A percentile compares a stretch with the other conserved stretches of the same genome.
Conservation (phyloP, 2,888 invertebrate genomes). For the Tanaodytes sp. region DNA sequence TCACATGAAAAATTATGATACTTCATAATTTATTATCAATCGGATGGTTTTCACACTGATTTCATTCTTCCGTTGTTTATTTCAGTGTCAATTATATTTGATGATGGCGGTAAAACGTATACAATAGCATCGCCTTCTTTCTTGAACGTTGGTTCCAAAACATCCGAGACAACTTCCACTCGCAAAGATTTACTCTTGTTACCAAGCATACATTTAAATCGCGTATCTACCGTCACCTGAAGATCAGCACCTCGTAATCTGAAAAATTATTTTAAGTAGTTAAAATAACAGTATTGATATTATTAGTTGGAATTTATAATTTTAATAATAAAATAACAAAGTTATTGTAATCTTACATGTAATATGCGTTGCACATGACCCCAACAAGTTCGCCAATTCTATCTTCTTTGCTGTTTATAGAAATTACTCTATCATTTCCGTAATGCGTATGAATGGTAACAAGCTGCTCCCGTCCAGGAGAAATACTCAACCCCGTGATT, state of each 20-base stretch:
- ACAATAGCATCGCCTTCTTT: conserved; percentile 74
- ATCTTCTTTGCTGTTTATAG: conserved; percentile 81
- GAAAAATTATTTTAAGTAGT: too few relatives aligned
- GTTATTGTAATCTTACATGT: conserved; percentile 87
- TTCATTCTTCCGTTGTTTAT: conserved; percentile 67
- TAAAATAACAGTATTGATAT: too few relatives aligned
- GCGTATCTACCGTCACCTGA: conserved; percentile 81
- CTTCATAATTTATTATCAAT: too few relatives aligned
- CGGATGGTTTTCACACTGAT: conserved; percentile 9
- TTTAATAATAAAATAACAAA: too few relatives aligned
- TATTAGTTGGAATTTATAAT: too few relatives aligned
- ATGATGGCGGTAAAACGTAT: conserved; percentile 75
- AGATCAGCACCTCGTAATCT: conserved; percentile 83
- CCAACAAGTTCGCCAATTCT: conserved; percentile 91
- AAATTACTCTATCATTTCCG: conserved; percentile 92
- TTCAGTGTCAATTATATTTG: conserved; percentile 73
- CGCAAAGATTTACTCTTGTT: conserved; percentile 80
- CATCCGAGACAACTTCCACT: conserved; percentile 77
- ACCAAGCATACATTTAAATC: conserved; percentile 87
- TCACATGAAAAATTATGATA: too few relatives aligned
- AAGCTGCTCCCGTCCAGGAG: conserved; percentile 89
- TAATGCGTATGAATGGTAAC: conserved; percentile 88
- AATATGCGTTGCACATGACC: conserved; percentile 82
- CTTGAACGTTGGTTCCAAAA: conserved; percentile 74
- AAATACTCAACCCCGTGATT: conserved; percentile 89